These are phyloP conservation scores for Petrophora chlorosata DNA, from an alignment of 2,888 invertebrate species.

Conservation along the genomic window DNA sequence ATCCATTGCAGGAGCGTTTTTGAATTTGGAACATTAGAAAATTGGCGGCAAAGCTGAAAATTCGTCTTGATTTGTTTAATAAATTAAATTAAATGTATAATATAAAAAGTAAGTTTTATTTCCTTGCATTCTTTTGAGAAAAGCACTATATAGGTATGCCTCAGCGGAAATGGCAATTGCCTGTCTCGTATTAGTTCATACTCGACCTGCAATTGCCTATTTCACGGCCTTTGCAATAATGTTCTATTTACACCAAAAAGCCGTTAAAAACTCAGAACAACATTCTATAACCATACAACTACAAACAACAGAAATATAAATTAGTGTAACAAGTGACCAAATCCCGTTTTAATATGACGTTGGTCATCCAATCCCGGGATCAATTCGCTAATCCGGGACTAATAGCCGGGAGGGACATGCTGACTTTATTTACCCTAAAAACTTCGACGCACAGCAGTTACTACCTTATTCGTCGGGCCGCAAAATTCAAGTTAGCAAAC, in stretches of 20 bases:
- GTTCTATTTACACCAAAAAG: not conserved
- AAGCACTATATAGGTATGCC: no score
- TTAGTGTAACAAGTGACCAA: constrained; percentile 71
- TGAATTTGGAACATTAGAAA: no score
- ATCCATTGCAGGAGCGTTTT: no score
- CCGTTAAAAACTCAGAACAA: constrained; percentile 2
- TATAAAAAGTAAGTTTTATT: no score
- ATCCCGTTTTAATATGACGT: constrained; percentile 77
- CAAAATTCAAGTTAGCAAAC: constrained; percentile 16
- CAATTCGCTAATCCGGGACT: constrained; percentile 77
- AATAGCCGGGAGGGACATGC: constrained; percentile 64
- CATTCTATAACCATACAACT: not conserved
- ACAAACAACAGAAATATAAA: constrained; percentile 68
- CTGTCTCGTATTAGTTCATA: no score
- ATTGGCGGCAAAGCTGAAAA: no score
- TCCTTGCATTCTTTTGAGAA: no score
- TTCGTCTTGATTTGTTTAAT: no score
- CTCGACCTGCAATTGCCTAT: no score
- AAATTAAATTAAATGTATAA: no score
- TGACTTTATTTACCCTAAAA: constrained; percentile 43
- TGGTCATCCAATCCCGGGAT: constrained; percentile 79
- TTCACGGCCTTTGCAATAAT: no score
- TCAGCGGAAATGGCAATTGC: no score
- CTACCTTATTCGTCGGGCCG: constrained; percentile 22
- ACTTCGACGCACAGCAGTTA: constrained; percentile 14